These are phyloP conservation scores for Sipha maydis DNA, from an alignment of 2,888 invertebrate genomes.

Conservation along the genomic window DNA sequence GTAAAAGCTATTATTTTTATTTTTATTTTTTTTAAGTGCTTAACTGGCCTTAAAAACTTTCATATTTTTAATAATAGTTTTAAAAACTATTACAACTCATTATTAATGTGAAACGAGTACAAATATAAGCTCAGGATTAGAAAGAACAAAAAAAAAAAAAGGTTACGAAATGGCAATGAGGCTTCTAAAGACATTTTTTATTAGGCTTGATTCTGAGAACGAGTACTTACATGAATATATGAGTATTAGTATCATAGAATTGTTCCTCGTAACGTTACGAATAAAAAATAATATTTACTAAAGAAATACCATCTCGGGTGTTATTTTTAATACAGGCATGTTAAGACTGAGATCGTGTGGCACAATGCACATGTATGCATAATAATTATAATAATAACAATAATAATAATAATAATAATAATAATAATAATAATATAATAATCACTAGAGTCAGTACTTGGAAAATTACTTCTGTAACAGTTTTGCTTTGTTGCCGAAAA, in stretches of 20 bases:
- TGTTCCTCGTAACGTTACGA: not conserved
- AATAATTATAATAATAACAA: too few relatives aligned
- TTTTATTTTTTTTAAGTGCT: too few relatives aligned
- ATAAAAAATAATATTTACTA: not conserved
- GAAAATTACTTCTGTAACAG: not conserved
- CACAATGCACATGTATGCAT: not conserved
- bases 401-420: not conserved
- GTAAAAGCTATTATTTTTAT: too few relatives aligned
- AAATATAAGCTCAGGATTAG: not conserved
- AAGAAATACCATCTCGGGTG: not conserved
- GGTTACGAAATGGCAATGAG: too few relatives aligned
- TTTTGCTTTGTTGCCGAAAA: constrained; percentile 22
- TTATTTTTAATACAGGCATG: not conserved
- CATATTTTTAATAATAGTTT: too few relatives aligned
- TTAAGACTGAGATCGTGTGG: not conserved
- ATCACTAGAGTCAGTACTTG: not conserved
- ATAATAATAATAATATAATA: not conserved
- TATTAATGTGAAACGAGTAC: not conserved
- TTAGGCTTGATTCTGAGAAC: not conserved
- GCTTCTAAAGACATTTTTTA: not conserved
- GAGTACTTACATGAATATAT: not conserved
- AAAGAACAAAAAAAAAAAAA: not conserved
- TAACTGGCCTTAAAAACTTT: too few relatives aligned
- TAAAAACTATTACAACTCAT: too few relatives aligned
- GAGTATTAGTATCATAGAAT: not conserved